Percentiles rank a stretch among this genome's conserved stretches.
phyloP scores from a whole-genome alignment of 2,797 vertebrate species.

The Monodelphis domestica region DNA sequence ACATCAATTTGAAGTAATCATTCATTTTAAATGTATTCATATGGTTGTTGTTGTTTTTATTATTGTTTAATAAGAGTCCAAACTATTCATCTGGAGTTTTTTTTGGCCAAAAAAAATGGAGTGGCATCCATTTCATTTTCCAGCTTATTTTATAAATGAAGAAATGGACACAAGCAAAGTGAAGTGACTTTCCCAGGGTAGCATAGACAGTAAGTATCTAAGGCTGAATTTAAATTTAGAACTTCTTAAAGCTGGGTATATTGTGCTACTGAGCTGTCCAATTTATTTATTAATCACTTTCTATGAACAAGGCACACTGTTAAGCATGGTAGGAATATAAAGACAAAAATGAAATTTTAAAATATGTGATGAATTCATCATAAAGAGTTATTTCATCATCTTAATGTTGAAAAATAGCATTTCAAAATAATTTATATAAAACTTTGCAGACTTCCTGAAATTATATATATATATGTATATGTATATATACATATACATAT shows the following conservation, averaged over 20 bases:
- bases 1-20: background rate
- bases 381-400: background rate
- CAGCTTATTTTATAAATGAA: background rate
- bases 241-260: no score
- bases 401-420: background rate
- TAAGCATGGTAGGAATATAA: background rate
- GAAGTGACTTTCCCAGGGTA: background rate
- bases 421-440: background rate
- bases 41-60: background rate
- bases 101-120: background rate
- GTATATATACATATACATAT: background rate
- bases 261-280: background rate
- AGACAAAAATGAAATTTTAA: no score
- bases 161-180: background rate
- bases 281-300: background rate
- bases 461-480: background rate
- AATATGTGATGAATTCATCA: background rate
- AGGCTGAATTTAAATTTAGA: fast-evolving
- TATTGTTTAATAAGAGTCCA: no score
- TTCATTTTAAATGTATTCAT: background rate
- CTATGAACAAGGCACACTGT: background rate
- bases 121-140: background rate
- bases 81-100: no score
- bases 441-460: background rate
- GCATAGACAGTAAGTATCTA: background rate